A percentile compares a stretch with the other conserved stretches of the same genome.
Conservation (phyloP, 2,113 vertebrate genomes). For the Chamaea fasciata region DNA sequence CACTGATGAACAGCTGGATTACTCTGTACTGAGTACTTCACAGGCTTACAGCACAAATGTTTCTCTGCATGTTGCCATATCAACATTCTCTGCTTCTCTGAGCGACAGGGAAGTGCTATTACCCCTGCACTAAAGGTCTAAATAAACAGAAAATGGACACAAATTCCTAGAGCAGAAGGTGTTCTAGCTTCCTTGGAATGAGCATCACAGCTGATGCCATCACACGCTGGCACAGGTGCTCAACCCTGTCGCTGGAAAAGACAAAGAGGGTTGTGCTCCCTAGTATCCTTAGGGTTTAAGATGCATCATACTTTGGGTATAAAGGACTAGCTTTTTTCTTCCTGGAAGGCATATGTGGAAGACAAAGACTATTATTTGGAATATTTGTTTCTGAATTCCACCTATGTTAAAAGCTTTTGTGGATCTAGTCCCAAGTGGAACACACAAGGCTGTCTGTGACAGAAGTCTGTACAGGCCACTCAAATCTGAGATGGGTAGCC, state of each 20-base stretch:
- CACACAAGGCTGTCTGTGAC: neutral
- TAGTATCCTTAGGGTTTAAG: neutral
- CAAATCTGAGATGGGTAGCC: neutral
- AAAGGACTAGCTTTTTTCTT: neutral
- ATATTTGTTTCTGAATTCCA: neutral
- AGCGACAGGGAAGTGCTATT: neutral
- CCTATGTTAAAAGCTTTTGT: neutral
- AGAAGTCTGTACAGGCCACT: neutral
- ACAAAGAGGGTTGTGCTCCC: neutral
- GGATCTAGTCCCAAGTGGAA: neutral
- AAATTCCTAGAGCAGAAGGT: neutral
- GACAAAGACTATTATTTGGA: neutral
- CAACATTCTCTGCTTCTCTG: neutral
- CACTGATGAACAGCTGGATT: neutral
- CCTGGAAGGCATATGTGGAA: neutral
- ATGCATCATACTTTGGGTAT: neutral
- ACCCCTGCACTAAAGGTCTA: neutral
- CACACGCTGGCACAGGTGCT: neutral
- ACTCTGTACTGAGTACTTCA: neutral
- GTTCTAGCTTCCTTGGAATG: neutral
- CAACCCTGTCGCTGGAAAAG: neutral
- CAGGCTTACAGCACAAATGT: neutral
- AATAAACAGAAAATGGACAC: neutral
- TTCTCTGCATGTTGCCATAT: fast-evolving
- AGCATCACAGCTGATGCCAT: neutral